Evolutionary conservation across 2,888 invertebrate species (phyloP).

Genomic region (Rhagium mordax): DNA sequence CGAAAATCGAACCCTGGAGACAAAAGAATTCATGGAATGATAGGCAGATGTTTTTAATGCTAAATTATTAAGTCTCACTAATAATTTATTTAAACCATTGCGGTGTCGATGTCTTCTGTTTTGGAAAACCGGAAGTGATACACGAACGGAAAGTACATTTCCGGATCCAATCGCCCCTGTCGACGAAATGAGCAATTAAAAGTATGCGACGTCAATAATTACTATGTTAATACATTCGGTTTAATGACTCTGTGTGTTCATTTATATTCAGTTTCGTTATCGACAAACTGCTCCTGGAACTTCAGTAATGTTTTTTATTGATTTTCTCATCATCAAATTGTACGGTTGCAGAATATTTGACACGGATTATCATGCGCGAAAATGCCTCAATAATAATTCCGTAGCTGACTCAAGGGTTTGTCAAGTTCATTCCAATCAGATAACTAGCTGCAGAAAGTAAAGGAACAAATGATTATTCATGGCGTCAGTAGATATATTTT

Average conservation of each 20-base stretch:
- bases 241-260: conserved; percentile 29
- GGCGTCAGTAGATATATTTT: too few relatives aligned
- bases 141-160: conserved; percentile 25
- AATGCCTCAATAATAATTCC: not conserved
- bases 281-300: conserved; percentile 7
- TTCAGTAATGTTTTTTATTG: conserved; percentile 19
- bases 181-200: conserved; percentile 29
- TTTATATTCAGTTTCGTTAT: conserved; percentile 29
- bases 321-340: conserved; percentile 11
- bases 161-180: conserved; percentile 14
- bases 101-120: conserved; percentile 28
- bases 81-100: not conserved
- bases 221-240: conserved; percentile 24
- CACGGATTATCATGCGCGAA: not conserved
- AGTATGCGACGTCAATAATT: conserved; percentile 34
- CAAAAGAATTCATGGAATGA: not conserved
- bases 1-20: too few relatives aligned
- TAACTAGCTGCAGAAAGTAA: too few relatives aligned
- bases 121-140: conserved; percentile 29
- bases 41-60: not conserved
- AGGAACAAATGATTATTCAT: too few relatives aligned
- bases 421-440: not conserved
- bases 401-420: not conserved
- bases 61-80: not conserved
- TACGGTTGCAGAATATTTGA: conserved; percentile 13